A percentile compares a stretch with the other conserved stretches of the same genome.
phyloP scores from a whole-genome alignment of 2,888 invertebrate species.

The Boloria selene region DNA sequence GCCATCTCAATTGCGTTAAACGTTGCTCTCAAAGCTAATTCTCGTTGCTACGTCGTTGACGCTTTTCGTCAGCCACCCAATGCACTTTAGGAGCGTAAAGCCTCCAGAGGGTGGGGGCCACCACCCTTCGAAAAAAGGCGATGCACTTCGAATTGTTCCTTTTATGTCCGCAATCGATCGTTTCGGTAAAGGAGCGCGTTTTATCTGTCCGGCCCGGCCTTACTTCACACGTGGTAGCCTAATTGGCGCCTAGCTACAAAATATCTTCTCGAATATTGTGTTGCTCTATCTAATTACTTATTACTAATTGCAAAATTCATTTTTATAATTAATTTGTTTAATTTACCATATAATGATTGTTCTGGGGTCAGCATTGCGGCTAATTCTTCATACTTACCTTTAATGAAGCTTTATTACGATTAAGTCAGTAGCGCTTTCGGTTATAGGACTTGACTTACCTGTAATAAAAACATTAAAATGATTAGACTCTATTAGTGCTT shows the following conservation, averaged over 20 bases:
- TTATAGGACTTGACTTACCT: constrained; percentile 24
- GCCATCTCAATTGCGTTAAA: constrained; percentile 45
- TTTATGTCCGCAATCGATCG: constrained; percentile 81
- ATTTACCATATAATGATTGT: neutral
- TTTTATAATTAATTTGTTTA: neutral
- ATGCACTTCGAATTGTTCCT: constrained; percentile 80
- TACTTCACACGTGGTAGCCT: constrained; percentile 72
- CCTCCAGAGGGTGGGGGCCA: constrained; percentile 53
- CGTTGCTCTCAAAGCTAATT: constrained; percentile 57
- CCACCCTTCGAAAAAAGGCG: constrained; percentile 77
- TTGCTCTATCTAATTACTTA: constrained; percentile 12
- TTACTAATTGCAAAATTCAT: neutral
- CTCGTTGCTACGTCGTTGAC: constrained; percentile 54
- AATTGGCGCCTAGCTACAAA: constrained; percentile 56
- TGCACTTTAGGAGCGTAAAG: constrained; percentile 74
- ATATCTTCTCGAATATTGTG: constrained; percentile 18
- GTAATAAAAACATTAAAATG: constrained; percentile 19
- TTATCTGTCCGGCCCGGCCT: constrained; percentile 67
- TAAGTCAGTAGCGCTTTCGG: neutral
- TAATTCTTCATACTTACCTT: constrained; percentile 13
- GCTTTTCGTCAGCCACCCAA: constrained; percentile 71
- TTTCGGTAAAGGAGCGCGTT: constrained; percentile 77
- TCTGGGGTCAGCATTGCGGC: neutral
- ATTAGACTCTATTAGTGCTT: neutral
- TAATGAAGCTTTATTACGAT: neutral